Evolutionary conservation across 1,140 invertebrate species (phyloP).

Genomic region (Drosophila lowei): DNA sequence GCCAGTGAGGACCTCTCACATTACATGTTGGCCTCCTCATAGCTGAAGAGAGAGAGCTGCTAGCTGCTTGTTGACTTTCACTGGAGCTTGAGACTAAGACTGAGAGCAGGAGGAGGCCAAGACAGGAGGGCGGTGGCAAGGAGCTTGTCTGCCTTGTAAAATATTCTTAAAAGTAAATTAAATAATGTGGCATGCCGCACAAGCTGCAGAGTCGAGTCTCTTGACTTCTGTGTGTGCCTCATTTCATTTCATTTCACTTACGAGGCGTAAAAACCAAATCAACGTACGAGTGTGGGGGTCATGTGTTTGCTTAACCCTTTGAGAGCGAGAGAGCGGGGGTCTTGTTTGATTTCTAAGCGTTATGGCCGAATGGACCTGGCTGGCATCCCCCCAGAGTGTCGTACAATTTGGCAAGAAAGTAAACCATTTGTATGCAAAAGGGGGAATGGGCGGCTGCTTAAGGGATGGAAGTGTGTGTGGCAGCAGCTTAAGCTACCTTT

Average conservation of each 20-base stretch:
- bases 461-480: constrained; percentile 20
- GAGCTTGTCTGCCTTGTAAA: constrained; percentile 46
- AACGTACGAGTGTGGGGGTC: constrained; percentile 32
- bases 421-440: constrained; percentile 56
- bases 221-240: constrained; percentile 37
- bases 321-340: constrained; percentile 20
- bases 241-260: constrained; percentile 80
- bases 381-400: constrained; percentile 62
- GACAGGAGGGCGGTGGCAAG: neutral
- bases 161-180: constrained; percentile 79
- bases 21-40: constrained; percentile 30
- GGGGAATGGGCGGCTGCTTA: constrained; percentile 23
- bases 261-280: constrained; percentile 78
- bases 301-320: constrained; percentile 60
- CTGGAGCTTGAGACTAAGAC: constrained; percentile 33
- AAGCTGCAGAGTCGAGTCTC: constrained; percentile 25
- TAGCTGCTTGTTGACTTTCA: constrained; percentile 45
- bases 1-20: constrained; percentile 7
- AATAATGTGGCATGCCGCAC: constrained; percentile 76
- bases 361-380: constrained; percentile 50
- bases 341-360: constrained; percentile 76
- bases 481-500: constrained; percentile 48
- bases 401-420: constrained; percentile 74
- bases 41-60: constrained; percentile 6
- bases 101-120: neutral